These are phyloP conservation scores for Crossocerus cetratus DNA, from an alignment of 2,888 invertebrate genomes.

Conservation along the genomic window DNA sequence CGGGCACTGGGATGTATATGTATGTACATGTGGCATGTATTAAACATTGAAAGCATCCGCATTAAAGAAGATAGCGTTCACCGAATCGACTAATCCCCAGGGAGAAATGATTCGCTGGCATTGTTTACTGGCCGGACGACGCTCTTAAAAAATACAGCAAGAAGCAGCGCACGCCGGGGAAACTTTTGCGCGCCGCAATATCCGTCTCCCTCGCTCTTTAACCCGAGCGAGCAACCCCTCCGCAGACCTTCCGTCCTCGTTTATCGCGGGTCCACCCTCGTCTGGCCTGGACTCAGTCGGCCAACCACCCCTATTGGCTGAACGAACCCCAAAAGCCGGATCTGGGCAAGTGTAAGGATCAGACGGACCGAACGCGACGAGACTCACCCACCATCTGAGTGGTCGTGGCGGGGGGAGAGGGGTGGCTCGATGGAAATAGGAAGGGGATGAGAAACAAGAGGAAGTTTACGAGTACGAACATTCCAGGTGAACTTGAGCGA, in stretches of 20 bases:
- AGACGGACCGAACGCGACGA: conserved; percentile 29
- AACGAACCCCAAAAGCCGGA: conserved; percentile 53
- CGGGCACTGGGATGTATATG: too few species aligned
- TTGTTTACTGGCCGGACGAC: too few species aligned
- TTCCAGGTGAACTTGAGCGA: conserved; percentile 60
- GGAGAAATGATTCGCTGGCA: too few species aligned
- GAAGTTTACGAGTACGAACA: conserved; percentile 50
- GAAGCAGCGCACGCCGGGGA: too few species aligned
- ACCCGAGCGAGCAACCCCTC: not conserved
- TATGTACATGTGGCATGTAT: too few species aligned
- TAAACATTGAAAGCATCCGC: too few species aligned
- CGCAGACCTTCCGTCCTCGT: not conserved
- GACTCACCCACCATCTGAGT: conserved; percentile 2
- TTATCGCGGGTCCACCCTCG: conserved; percentile 40
- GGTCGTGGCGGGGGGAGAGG: not conserved
- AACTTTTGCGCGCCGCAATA: too few species aligned
- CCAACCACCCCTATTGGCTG: conserved; percentile 59
- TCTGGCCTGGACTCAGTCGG: conserved; percentile 48
- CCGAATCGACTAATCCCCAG: too few species aligned
- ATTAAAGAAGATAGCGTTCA: too few species aligned
- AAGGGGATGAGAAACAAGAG: conserved; percentile 33
- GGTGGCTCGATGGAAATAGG: not conserved
- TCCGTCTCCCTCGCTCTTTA: conserved; percentile 26
- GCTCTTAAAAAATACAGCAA: too few species aligned
- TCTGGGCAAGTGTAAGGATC: conserved; percentile 42